phyloP scores from a whole-genome alignment of 2,797 vertebrate species.

The Peromyscus melanophrys region DNA sequence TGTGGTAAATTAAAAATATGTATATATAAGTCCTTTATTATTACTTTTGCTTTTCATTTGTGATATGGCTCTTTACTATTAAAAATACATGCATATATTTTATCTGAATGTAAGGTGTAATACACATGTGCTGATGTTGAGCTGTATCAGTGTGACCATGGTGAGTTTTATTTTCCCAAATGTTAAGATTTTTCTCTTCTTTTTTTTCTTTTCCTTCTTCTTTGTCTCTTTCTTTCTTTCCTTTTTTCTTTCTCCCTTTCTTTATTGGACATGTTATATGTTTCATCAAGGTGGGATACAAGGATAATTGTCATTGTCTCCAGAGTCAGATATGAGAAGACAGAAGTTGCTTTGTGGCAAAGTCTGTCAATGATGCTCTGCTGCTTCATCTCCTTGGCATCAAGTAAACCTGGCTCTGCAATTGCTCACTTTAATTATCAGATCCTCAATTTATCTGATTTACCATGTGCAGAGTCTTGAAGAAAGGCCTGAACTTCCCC shows the following conservation, averaged over 20 bases:
- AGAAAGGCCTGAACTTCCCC: background rate
- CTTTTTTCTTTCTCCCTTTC: background rate
- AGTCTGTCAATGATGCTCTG: background rate
- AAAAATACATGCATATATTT: background rate
- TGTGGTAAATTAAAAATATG: constrained; percentile 40
- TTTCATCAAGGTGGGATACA: background rate
- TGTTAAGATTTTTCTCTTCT: background rate
- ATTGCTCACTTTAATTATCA: background rate
- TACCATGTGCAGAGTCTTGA: background rate
- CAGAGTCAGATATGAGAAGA: background rate
- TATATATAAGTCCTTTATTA: background rate
- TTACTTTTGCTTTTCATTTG: background rate
- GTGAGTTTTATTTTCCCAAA: background rate
- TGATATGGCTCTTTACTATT: background rate
- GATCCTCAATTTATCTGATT: background rate
- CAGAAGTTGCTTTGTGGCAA: background rate
- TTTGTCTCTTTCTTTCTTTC: too few species aligned
- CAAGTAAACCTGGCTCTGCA: background rate
- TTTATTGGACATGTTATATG: too few species aligned
- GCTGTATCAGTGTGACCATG: background rate
- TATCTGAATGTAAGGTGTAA: too few species aligned
- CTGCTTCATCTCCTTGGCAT: background rate
- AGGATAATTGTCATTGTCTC: background rate
- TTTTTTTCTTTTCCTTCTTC: background rate
- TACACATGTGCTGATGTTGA: background rate